Evolutionary conservation across 2,113 vertebrate genomes (phyloP), one percentile per base, ranked within the genome.

Genomic region (Fulmarus glacialis): DNA sequence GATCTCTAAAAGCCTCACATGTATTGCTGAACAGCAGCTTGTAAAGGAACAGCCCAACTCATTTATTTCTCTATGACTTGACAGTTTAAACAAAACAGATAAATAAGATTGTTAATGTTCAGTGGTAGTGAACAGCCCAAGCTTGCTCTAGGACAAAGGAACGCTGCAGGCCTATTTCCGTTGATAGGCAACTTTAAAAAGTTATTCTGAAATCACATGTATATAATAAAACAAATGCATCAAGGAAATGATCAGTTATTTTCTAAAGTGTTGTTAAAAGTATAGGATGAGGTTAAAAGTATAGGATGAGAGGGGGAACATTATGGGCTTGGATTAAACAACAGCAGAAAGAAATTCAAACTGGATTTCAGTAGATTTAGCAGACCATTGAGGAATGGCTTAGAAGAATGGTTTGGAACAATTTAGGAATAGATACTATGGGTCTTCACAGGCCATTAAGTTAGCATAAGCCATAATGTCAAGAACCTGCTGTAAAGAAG

Each of bases 241-340:
- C 17, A 38, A 52, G 20, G 23, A 63, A 84, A 71, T 4, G 3
- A 83, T 34, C 16, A 24, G 2, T 36, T 90, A 22, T 87, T 94
- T 89, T 66, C 30, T 66, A 15, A 91, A 78, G 13, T 17, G 12
- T 19, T 74, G 17, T 36, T 79, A 63, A 74, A 90, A 75, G 27
- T 40, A 19, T 1, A 73, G 15, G 11, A 59, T 21, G 4, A 74
- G 22, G 17, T 36, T 79, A 63, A 74, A 90, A 75, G 27, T 40
- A 19, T 1, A 73, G 15, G 11, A 59, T 21, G 4, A 74, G 22
- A 59, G 2, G 12, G 4, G 0, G 4, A n/a, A 52, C 2, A 0
- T 24, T 42, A 36, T 48, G 9, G 29, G 8, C 38, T 34, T 50
- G 5, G 27, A 80, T 27, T 73, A 70, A 80, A 73, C 3, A 43